These are phyloP conservation scores for Phengaris alcon DNA, from an alignment of 2,888 invertebrate genomes.

Conservation along the genomic window DNA sequence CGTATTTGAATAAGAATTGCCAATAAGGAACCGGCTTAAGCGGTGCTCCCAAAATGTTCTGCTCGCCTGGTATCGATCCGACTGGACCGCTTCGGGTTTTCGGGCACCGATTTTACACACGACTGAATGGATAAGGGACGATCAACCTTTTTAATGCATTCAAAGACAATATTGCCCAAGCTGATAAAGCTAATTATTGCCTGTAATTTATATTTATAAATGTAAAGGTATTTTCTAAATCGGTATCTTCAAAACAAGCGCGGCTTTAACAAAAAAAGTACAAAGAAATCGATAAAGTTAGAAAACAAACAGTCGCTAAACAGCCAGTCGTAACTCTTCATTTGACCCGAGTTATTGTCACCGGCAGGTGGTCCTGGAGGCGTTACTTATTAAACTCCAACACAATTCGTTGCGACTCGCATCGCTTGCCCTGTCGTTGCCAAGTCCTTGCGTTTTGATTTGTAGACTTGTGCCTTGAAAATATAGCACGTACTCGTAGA, in stretches of 20 bases:
- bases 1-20: constrained; percentile 77
- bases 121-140: constrained; percentile 9
- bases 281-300: constrained; percentile 12
- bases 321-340: constrained; percentile 57
- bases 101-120: constrained; percentile 29
- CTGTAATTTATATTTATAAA: neutral
- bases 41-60: constrained; percentile 56
- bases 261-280: neutral
- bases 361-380: constrained; percentile 35
- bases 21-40: constrained; percentile 63
- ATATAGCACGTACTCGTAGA: neutral
- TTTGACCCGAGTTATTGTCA: constrained; percentile 41
- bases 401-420: constrained; percentile 28
- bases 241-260: too few species aligned
- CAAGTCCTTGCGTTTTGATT: neutral
- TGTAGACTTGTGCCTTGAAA: neutral
- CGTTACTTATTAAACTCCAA: constrained; percentile 41
- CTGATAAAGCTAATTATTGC: constrained; percentile 19
- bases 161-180: constrained; percentile 10
- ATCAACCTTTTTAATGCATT: constrained; percentile 16
- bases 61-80: constrained; percentile 61
- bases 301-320: constrained; percentile 53
- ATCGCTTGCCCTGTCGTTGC: constrained; percentile 16
- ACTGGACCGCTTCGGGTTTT: constrained; percentile 41
- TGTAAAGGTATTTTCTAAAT: neutral